Evolutionary conservation across 2,888 invertebrate species (phyloP).

Genomic region (Synanthedon vespiformis): DNA sequence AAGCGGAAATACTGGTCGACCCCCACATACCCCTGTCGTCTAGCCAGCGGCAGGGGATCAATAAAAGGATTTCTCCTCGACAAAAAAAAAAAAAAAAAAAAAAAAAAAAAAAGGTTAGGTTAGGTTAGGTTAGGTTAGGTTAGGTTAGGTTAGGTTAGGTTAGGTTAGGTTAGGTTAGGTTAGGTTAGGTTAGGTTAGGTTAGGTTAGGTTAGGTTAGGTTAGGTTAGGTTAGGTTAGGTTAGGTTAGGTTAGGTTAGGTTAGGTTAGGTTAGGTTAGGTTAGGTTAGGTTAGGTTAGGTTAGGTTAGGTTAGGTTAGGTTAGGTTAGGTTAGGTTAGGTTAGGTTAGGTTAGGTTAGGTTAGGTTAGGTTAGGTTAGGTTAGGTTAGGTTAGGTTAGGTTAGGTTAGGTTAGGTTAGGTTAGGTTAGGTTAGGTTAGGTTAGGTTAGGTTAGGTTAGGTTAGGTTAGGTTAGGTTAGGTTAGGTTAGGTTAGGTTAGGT

Average conservation of each 20-base stretch:
- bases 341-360: conserved; percentile 8
- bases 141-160: conserved; percentile 11
- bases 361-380: conserved; percentile 10
- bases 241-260: conserved; percentile 11
- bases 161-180: conserved; percentile 7
- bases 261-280: conserved; percentile 12
- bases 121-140: conserved; percentile 5
- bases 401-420: conserved; percentile 10
- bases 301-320: conserved; percentile 11
- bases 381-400: conserved; percentile 6
- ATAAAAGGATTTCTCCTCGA: not conserved
- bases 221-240: conserved; percentile 10
- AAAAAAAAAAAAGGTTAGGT: not conserved
- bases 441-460: no score
- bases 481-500: no score
- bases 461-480: no score
- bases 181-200: conserved; percentile 11
- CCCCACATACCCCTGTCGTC: no score
- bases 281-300: conserved; percentile 12
- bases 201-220: conserved; percentile 10
- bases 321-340: conserved; percentile 11
- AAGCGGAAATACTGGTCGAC: no score
- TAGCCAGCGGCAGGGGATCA: no score
- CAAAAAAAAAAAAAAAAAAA: not conserved
- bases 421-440: not conserved